These are phyloP conservation scores for Labia minor DNA, from an alignment of 2,888 invertebrate genomes.

Conservation along the genomic window DNA sequence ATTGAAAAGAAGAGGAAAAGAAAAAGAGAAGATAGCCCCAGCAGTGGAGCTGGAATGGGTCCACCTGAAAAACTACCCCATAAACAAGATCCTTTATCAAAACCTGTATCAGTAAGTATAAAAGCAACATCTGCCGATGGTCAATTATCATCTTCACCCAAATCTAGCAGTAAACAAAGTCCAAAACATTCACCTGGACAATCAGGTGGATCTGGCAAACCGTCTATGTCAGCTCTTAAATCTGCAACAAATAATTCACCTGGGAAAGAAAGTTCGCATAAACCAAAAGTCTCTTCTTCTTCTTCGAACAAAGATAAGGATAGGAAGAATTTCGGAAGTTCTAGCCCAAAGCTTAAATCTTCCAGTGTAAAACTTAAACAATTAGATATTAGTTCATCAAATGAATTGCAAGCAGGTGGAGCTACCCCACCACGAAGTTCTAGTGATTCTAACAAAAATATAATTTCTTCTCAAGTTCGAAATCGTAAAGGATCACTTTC, in stretches of 20 bases:
- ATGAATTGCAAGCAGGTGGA: slow-evolving; percentile 28
- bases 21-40: slow-evolving; percentile 57
- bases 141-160: slow-evolving; percentile 63
- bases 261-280: slow-evolving; percentile 41
- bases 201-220: slow-evolving; percentile 65
- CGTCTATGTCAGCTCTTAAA: slow-evolving; percentile 78
- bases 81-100: slow-evolving; percentile 58
- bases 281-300: slow-evolving; percentile 20
- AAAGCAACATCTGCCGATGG: slow-evolving; percentile 60
- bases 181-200: slow-evolving; percentile 60
- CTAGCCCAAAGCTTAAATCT: slow-evolving; percentile 57
- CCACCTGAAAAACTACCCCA: slow-evolving; percentile 71
- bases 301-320: slow-evolving; percentile 41
- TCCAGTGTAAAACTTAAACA: slow-evolving; percentile 55
- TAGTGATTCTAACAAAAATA: slow-evolving; percentile 48
- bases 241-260: slow-evolving; percentile 64
- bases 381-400: slow-evolving; percentile 43
- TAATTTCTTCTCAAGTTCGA: slow-evolving; percentile 48
- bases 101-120: slow-evolving; percentile 62
- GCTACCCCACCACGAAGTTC: slow-evolving; percentile 44
- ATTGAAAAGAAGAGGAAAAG: slow-evolving; percentile 63
- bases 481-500: slow-evolving; percentile 66
- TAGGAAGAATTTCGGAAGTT: slow-evolving; percentile 35
- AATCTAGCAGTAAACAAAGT: slow-evolving; percentile 36
- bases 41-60: slow-evolving; percentile 45